Evolutionary conservation across 30 jellyfish, hydroid and myxozoan genomes (phyloP), one percentile per base, ranked within the genome.

Genomic region (Nemopilema nomurai): DNA sequence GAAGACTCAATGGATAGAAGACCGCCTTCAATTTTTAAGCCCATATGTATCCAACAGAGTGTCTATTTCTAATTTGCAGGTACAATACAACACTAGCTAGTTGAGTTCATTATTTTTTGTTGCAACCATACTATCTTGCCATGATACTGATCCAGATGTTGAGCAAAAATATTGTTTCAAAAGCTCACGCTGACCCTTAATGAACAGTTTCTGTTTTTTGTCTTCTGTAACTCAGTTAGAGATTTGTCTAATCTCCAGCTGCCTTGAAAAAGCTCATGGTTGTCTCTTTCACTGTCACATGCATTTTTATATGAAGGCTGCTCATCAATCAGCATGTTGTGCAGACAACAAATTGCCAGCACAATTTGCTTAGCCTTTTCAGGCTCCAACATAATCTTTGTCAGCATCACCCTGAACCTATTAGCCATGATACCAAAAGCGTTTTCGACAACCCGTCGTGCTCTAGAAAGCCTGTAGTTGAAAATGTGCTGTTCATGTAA

Each of bases 371-470:
- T 29, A n/a, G 67, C 81, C 70, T 79, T 79, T 27, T 32, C 29
- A 24, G 89, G 89, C 63, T 67, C 80, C 70, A 79, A 24, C 17
- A 20, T 30, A 33, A 79, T 62, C 65, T 62, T 79, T 16, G 89
- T 79, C 20, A 62, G 81, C 66, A 79, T 30, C 28, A 79, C 89
- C 29, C 82, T 29, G 32, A 79, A 79, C 49, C 82, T 27, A 29
- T 79, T 79, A 23, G 82, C 82, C 68, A 79, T 23, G 49, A 79
- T 57, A 28, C 89, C 89, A 57, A 79, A 79, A 16, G 87, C 87
- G 53, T 77, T 51, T 62, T 77, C 87, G 22, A 77, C 87, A 24
- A 62, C 77, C n/a, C 89, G 9, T 63, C 89, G 62, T 20, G 89
- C 89, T 62, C 89, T 57, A 21, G 89, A 79, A 30, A 79, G 83